Evolutionary conservation across 2,113 vertebrate genomes (phyloP), one percentile per base, ranked within the genome.

Genomic region (Cebus imitator): DNA sequence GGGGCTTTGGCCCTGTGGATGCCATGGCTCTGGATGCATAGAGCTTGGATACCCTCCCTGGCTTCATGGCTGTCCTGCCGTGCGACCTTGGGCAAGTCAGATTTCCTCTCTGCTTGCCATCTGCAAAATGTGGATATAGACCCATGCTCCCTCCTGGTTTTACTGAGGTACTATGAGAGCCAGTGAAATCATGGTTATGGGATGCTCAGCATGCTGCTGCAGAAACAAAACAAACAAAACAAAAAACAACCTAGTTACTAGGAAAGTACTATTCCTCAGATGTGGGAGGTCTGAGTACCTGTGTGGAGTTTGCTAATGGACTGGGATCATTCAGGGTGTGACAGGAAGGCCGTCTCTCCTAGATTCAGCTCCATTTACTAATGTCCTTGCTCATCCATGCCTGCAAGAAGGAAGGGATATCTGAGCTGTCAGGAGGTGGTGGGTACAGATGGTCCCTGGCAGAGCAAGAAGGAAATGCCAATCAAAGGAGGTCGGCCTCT

Each of bases 381-480:
- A 11, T 37, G 86, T 35, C 95, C 66, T 91, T 96, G 93, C 43
- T 82, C 11, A 10, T 89, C 79, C 18, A 21, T 13, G 16, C 50
- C 16, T 27, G 30, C n/a, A 6, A 73, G 87, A 89, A 94, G 64
- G 37, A 88, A 48, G 73, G 45, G 37, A 30, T 55, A 32, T 50
- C 66, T 76, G 83, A 80, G 85, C 73, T 82, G 78, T 85, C 52
- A 55, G 93, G 82, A 75, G 78, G 55, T 85, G 57, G 57, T 66
- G 76, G 84, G 73, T 70, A 45, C 97, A 96, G 97, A 92, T 96
- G 93, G 96, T 93, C 70, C 91, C 90, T 68, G 72, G 89, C 95
- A 95, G 95, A 95, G 81, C 12, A 21, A 91, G 80, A 94, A 79
- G 79, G 43, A 94, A 85, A 45, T 96, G 95, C 52, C 89, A 91